Evolutionary conservation across 2,113 vertebrate genomes (phyloP), one percentile per base, ranked within the genome.

Genomic region (Tricholaema leucomelas): DNA sequence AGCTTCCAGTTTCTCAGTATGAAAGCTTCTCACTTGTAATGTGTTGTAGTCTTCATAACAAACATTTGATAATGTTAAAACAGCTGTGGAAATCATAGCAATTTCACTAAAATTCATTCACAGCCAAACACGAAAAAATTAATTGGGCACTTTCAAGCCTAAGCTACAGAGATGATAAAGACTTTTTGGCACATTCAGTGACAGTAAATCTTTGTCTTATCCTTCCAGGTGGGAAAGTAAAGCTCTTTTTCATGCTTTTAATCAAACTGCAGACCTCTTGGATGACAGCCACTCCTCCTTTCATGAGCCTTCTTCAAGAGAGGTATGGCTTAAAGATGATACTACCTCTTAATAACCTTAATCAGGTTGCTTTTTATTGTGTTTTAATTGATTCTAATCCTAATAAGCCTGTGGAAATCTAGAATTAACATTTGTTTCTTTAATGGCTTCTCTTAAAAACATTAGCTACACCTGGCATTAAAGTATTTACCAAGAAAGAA

Each of bases 351-450:
- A 96, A 95, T 89, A 93, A 89, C 56, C 69, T 82, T 96, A 95
- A 90, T 96, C 81, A 85, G 85, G 80, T 90, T 94, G 65, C 63
- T 90, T 95, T 91, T 90, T 63, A 84, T 81, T 89, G 83, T 80
- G 65, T 65, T 95, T 91, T 91, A 95, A 92, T 89, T 95, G 89
- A 93, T 59, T 85, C 70, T 91, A 95, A 95, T 92, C 91, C 88
- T 20, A 87, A 19, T 91, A 91, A 94, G 67, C 88, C 90, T 40
- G 36, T 64, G 48, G 61, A 85, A 96, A 87, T 73, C 82, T 83
- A 87, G 76, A 91, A 91, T 88, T 92, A 92, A 94, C 82, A 77
- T 70, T 88, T 87, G 65, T 82, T 91, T 94, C 83, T 83, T 91
- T 91, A 90, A 73, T 78, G 64, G 88, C 78, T 94, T 92, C 76